Percentiles rank a stretch among this genome's conserved stretches.
These are phyloP conservation scores for Anabas testudineus DNA, from an alignment of 2,797 vertebrate species.

Conservation along the genomic window DNA sequence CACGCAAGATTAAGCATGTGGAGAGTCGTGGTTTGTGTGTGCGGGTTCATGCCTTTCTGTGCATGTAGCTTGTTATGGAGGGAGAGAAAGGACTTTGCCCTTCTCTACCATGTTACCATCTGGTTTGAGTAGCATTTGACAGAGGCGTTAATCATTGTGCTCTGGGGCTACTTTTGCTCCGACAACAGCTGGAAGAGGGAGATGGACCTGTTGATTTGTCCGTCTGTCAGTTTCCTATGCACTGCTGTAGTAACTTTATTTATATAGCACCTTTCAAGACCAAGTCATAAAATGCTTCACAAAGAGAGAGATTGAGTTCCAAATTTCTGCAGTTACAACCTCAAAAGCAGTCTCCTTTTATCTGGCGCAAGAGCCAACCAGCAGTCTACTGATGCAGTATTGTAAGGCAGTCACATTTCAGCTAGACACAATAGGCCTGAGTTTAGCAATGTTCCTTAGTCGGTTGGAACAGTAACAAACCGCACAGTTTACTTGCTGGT, in stretches of 20 bases:
- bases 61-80: slow-evolving; percentile 10
- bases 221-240: slow-evolving; percentile 24
- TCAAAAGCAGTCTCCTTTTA: background rate
- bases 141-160: slow-evolving; percentile 65
- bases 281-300: no score
- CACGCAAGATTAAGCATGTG: slow-evolving; percentile 2
- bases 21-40: background rate
- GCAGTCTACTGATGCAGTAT: background rate
- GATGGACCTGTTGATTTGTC: slow-evolving; percentile 63
- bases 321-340: no score
- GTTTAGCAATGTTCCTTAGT: background rate
- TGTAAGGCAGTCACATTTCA: background rate
- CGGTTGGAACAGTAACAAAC: background rate
- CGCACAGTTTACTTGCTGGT: background rate
- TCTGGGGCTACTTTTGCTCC: slow-evolving; percentile 41
- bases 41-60: slow-evolving; percentile 11
- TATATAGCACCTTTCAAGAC: no score
- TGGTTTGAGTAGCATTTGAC: slow-evolving; percentile 72
- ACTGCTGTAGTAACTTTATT: slow-evolving; percentile 1
- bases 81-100: slow-evolving; percentile 43
- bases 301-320: no score
- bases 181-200: slow-evolving; percentile 68
- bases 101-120: slow-evolving; percentile 63
- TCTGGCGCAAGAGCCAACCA: background rate
- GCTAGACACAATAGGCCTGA: background rate